phyloP scores from a whole-genome alignment of 53 echinoderm and acorn worm genomes.

The Astropecten irregularis region DNA sequence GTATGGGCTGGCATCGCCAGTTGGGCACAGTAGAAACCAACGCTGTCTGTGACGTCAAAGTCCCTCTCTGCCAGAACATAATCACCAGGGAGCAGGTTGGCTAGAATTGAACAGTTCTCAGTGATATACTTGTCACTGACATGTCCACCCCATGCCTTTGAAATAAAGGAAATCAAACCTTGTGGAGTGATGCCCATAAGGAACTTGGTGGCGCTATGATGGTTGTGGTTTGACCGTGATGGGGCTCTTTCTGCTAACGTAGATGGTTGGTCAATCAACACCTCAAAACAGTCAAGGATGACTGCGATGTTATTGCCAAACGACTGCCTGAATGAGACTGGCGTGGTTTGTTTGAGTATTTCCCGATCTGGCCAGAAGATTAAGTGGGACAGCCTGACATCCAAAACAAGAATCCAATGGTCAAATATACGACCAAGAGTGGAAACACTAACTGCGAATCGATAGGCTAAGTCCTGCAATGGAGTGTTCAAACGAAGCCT shows the following conservation, averaged over 20 bases:
- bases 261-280: slow-evolving; percentile 17
- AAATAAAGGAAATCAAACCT: slow-evolving; percentile 20
- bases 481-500: slow-evolving; percentile 8
- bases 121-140: slow-evolving; percentile 33
- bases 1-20: slow-evolving; percentile 48
- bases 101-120: slow-evolving; percentile 7
- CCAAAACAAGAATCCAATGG: background rate
- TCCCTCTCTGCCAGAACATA: slow-evolving; percentile 51
- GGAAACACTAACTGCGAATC: background rate
- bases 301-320: background rate
- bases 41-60: slow-evolving; percentile 29
- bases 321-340: background rate
- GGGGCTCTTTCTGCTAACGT: slow-evolving; percentile 33
- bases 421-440: slow-evolving; percentile 6
- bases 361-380: slow-evolving; percentile 8
- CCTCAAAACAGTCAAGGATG: slow-evolving; percentile 27
- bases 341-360: background rate
- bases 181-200: slow-evolving; percentile 54
- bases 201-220: slow-evolving; percentile 52
- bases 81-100: slow-evolving; percentile 23
- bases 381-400: background rate
- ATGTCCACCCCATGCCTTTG: slow-evolving; percentile 44
- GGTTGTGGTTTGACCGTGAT: slow-evolving; percentile 30
- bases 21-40: slow-evolving; percentile 1
- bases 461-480: slow-evolving; percentile 11